These are phyloP conservation scores for Nephrotoma guestfalica DNA, from an alignment of 2,888 invertebrate genomes.

Conservation along the genomic window DNA sequence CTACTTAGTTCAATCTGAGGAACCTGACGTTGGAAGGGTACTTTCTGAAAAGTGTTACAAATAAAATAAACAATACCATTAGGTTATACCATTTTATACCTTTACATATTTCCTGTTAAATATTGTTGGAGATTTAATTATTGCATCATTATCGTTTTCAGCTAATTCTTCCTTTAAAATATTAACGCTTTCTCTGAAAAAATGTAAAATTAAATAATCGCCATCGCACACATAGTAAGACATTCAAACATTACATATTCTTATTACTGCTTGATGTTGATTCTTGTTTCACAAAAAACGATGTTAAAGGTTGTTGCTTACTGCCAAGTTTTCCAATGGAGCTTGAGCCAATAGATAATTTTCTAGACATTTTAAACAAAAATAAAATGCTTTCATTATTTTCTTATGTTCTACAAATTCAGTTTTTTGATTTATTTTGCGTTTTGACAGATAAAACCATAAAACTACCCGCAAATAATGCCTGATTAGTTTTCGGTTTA, in stretches of 20 bases:
- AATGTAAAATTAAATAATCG: background rate
- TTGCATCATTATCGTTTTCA: background rate
- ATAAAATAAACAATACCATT: background rate
- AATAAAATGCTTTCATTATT: background rate
- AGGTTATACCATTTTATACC: background rate
- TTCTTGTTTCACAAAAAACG: background rate
- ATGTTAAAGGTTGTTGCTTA: background rate
- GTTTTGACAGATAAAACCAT: too few species aligned
- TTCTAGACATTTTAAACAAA: background rate
- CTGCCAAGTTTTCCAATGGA: background rate
- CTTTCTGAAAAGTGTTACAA: background rate
- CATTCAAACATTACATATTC: background rate
- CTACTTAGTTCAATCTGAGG: background rate
- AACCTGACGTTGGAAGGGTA: background rate
- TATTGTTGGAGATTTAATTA: background rate
- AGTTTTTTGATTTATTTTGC: too few species aligned
- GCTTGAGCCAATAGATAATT: background rate
- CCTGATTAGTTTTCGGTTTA: too few species aligned
- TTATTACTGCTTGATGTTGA: background rate
- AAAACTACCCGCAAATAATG: too few species aligned
- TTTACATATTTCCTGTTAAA: background rate
- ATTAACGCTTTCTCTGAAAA: background rate
- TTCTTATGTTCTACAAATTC: too few species aligned
- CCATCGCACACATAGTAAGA: background rate
- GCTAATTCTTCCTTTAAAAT: background rate